Evolutionary conservation across 2,113 vertebrate species (phyloP).

Genomic region (Erythrocebus patas): DNA sequence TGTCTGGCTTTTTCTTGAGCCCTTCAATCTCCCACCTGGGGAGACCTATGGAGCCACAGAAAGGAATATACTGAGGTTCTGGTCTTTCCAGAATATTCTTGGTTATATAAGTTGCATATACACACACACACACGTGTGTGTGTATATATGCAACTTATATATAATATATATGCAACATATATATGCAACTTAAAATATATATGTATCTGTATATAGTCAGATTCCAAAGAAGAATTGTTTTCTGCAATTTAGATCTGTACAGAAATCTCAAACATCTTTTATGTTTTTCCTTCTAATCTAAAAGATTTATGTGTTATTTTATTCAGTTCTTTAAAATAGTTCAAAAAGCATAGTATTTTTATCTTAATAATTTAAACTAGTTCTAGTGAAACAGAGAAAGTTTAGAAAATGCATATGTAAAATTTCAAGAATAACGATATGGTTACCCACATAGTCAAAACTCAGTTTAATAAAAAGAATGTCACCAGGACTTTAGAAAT

Average conservation of each 20-base stretch:
- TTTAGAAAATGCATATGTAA: background rate
- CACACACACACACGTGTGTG: too few species aligned
- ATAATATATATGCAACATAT: too few species aligned
- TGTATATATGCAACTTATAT: too few species aligned
- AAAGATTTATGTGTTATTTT: background rate
- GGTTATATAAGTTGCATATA: background rate
- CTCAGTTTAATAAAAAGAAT: background rate
- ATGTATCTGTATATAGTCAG: background rate
- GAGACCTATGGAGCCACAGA: background rate
- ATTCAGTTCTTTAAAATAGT: background rate
- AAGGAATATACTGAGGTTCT: background rate
- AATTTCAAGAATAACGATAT: background rate
- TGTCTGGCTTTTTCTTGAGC: background rate
- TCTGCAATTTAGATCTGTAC: background rate
- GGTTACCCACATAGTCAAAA: background rate
- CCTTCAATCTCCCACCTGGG: background rate
- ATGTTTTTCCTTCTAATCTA: background rate
- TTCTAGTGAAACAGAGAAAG: background rate
- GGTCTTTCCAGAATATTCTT: background rate
- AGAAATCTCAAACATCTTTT: background rate
- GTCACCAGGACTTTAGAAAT: background rate
- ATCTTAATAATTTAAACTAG: background rate
- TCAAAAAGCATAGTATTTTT: background rate
- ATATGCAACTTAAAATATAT: background rate
- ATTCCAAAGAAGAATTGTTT: background rate